Evolutionary conservation across 2,797 vertebrate genomes (phyloP), one percentile per base, ranked within the genome.

Genomic region (Champsocephalus gunnari): DNA sequence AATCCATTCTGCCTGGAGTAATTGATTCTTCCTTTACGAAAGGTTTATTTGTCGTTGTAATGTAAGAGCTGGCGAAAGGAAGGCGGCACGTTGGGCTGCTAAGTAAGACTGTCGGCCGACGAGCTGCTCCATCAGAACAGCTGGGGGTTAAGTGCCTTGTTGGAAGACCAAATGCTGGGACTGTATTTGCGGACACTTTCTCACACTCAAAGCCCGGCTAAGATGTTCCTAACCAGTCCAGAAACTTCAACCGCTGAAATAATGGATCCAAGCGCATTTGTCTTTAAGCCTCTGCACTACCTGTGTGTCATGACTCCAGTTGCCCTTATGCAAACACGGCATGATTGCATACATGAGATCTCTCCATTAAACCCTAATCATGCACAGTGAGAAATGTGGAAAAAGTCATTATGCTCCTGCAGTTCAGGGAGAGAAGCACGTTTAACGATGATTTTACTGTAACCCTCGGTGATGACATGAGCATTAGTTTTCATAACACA

Each of bases 111-210:
- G 59, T 70, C 12, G 38, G 69, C 58, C 68, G 57, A 58, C 61
- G 75, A 82, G 70, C 73, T 73, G 73, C 68, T 71, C 69, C 43
- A 64, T 79, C 80, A 79, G 78, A 84, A 72, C 77, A 60, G 77
- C 68, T 80, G 79, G 75, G 63, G 84, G 77, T 84, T 83, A 81
- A 87, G 82, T 82, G 71, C 70, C 78, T 79, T 45, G 62, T 79
- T 71, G 68, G 69, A 78, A 83, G 74, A 70, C 14, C 5, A 79
- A 84, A 75, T 77, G 56, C 83, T 74, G 66, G 68, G 66, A 66
- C 51, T 66, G 64, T 71, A 56, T 69, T 67, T 70, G 66, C 59
- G 68, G 58, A 59, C 65, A 49, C 73, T 81, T 77, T 75, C 60
- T 77, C 80, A 71, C 72, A 70, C 50, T 66, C 66, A 49, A 45